A percentile compares a stretch with the other conserved stretches of the same genome.
These are phyloP conservation scores for Oreochromis mossambicus DNA, from an alignment of 2,797 vertebrate genomes.

Conservation along the genomic window DNA sequence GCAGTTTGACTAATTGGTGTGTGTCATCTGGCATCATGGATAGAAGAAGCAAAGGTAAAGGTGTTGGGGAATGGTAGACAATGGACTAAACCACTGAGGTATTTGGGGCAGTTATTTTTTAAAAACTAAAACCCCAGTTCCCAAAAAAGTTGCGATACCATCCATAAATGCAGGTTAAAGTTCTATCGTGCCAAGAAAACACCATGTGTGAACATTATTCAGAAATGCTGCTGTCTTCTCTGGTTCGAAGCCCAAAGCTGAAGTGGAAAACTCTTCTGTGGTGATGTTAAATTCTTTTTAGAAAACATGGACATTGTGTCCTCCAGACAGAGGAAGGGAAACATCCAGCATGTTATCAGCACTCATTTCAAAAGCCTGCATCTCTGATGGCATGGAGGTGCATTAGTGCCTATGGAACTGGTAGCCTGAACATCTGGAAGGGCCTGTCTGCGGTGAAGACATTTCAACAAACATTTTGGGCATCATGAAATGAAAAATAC, in stretches of 20 bases:
- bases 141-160: not conserved
- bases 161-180: not conserved
- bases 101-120: no score
- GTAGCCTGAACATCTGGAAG: not conserved
- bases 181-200: not conserved
- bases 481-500: not conserved
- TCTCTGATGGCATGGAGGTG: not conserved
- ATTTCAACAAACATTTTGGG: not conserved
- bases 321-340: not conserved
- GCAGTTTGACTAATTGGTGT: not conserved
- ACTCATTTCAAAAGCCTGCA: not conserved
- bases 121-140: not conserved
- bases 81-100: not conserved
- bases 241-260: fast-evolving
- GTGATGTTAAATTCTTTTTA: not conserved
- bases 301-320: not conserved
- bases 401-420: not conserved
- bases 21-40: not conserved
- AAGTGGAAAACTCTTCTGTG: not conserved
- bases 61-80: not conserved
- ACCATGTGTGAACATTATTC: not conserved
- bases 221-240: not conserved
- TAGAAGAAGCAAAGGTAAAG: not conserved
- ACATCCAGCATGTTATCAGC: not conserved
- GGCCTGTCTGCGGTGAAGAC: not conserved